Percentiles rank a stretch among this genome's conserved stretches.
Conservation (phyloP, 2,888 invertebrate species). For the Pogonocherus hispidulus region DNA sequence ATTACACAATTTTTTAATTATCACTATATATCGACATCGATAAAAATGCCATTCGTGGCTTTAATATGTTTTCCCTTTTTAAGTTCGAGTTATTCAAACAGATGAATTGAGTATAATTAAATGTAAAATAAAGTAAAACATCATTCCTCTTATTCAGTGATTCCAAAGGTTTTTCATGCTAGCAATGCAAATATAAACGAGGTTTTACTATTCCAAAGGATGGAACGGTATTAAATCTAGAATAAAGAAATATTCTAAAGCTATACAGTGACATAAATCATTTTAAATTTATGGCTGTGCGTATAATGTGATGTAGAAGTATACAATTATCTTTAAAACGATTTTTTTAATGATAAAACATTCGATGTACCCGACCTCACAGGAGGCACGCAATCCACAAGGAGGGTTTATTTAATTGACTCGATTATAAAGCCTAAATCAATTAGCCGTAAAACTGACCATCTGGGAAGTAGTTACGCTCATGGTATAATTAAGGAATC, state of each 20-base stretch:
- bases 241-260: conserved; percentile 22
- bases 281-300: conserved; percentile 46
- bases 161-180: conserved; percentile 14
- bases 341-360: conserved; percentile 41
- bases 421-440: conserved; percentile 27
- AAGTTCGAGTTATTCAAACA: not conserved
- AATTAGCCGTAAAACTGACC: conserved; percentile 25
- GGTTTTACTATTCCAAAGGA: conserved; percentile 4
- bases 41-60: too few species aligned
- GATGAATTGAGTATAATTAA: not conserved
- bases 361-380: conserved; percentile 41
- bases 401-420: conserved; percentile 37
- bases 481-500: conserved; percentile 9
- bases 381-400: conserved; percentile 34
- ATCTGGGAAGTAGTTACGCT: not conserved
- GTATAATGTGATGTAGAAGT: conserved; percentile 35
- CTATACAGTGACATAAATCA: conserved; percentile 41
- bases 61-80: too few species aligned
- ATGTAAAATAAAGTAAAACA: not conserved
- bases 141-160: not conserved
- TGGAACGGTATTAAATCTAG: conserved; percentile 20
- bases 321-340: conserved; percentile 48
- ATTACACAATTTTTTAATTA: too few species aligned
- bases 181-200: conserved; percentile 1
- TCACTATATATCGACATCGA: too few species aligned